Conservation (phyloP, 2,113 vertebrate species). For the Crotophaga sulcirostris region DNA sequence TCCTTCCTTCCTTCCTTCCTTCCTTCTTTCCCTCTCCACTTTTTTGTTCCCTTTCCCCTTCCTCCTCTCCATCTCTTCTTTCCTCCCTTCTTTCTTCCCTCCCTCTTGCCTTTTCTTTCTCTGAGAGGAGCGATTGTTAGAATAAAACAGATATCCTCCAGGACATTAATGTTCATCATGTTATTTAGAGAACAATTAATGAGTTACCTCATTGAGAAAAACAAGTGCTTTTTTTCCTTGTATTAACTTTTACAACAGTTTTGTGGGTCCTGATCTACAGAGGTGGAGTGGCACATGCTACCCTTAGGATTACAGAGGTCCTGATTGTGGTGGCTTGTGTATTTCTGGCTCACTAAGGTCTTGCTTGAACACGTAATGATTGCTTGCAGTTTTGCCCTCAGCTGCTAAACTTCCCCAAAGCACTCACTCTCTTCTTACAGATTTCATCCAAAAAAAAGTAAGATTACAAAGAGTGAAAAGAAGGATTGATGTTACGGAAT, state of each 20-base stretch:
- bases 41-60: background rate
- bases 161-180: background rate
- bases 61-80: background rate
- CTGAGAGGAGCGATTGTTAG: background rate
- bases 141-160: background rate
- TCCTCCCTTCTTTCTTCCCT: background rate
- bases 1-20: background rate
- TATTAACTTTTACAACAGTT: background rate
- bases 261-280: background rate
- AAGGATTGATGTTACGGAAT: background rate
- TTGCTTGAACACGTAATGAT: rapidly evolving
- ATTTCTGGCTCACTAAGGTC: background rate
- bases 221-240: background rate
- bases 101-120: background rate
- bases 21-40: background rate
- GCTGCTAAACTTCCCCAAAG: background rate
- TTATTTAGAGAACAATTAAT: background rate
- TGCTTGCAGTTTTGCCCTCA: background rate
- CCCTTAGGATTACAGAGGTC: background rate
- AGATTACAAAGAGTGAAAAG: background rate
- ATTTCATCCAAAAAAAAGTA: background rate
- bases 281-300: background rate
- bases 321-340: background rate
- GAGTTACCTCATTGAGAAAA: background rate
- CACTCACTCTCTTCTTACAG: background rate